phyloP scores from a whole-genome alignment of 1,140 invertebrate species.

The Bombus turneri region DNA sequence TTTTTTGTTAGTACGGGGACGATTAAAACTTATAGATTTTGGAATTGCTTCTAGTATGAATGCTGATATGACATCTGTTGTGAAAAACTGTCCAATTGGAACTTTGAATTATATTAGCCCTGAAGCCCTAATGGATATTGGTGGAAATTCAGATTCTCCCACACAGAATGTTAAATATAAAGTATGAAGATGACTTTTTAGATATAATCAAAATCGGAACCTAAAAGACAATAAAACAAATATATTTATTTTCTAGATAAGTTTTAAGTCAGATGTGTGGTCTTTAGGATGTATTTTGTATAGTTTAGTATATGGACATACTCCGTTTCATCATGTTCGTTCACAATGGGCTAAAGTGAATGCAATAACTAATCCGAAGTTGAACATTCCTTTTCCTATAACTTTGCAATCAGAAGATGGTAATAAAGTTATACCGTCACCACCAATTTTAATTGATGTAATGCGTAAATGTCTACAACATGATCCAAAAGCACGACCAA shows the following conservation, averaged over 20 bases:
- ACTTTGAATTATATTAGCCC: conserved; percentile 99
- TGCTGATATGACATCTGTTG: conserved; percentile 94
- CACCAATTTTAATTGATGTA: conserved; percentile 84
- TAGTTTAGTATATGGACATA: conserved; percentile 93
- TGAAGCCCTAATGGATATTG: conserved; percentile 89
- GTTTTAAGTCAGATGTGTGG: conserved; percentile 98
- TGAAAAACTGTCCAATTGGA: conserved; percentile 91
- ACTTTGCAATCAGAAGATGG: conserved; percentile 52
- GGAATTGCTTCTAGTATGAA: conserved; percentile 97
- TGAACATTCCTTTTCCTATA: conserved; percentile 89
- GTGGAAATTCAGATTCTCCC: conserved; percentile 78
- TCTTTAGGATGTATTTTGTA: conserved; percentile 98
- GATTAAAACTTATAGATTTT: conserved; percentile 98
- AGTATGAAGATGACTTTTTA: conserved; percentile 49
- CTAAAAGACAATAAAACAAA: neutral
- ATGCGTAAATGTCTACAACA: conserved; percentile 87
- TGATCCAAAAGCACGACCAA: conserved; percentile 87
- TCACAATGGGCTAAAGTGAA: conserved; percentile 89
- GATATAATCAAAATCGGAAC: neutral
- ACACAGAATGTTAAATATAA: conserved; percentile 79
- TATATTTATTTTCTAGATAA: conserved; percentile 87
- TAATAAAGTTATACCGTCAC: conserved; percentile 64
- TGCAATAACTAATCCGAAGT: conserved; percentile 91
- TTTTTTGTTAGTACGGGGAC: conserved; percentile 94
- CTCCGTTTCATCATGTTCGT: conserved; percentile 94